Percentiles rank a stretch among this genome's conserved stretches.
Conservation (phyloP, 2,888 invertebrate genomes). For the Ormia ochracea region DNA sequence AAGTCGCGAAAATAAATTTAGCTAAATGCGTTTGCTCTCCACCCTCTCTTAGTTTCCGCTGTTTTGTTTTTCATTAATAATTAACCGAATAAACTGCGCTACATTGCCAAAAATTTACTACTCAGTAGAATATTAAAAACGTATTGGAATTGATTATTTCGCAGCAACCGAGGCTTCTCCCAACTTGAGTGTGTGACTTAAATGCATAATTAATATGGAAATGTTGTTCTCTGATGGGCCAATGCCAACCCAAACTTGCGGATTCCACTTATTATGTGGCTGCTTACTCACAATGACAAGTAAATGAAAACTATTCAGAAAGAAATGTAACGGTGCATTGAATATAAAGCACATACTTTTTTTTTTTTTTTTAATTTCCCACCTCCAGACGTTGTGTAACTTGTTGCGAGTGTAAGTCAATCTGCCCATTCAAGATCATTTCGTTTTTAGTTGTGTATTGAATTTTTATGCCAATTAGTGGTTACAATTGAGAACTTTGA, state of each 20-base stretch:
- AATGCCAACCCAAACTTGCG: conserved; percentile 1
- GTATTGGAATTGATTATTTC: too few relatives aligned
- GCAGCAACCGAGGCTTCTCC: neutral
- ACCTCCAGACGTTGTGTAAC: neutral
- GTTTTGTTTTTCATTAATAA: conserved; percentile 1
- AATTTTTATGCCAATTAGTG: neutral
- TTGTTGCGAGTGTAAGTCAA: conserved; percentile 3
- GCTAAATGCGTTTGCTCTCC: too few relatives aligned
- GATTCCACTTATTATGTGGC: neutral
- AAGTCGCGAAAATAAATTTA: too few relatives aligned
- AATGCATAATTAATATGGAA: neutral
- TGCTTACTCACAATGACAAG: conserved; percentile 10
- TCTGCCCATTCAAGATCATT: conserved; percentile 5
- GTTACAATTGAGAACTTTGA: neutral
- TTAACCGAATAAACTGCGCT: neutral
- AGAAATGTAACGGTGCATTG: neutral
- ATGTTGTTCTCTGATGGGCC: neutral
- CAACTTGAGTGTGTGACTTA: neutral
- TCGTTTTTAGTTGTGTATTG: neutral
- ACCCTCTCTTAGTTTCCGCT: neutral
- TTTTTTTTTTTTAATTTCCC: neutral
- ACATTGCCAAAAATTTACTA: too few relatives aligned
- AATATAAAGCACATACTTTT: neutral
- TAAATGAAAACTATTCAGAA: neutral
- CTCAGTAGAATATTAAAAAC: too few relatives aligned